These are phyloP conservation scores for Nothobranchius furzeri DNA, from an alignment of 2,113 vertebrate species.

Conservation along the genomic window DNA sequence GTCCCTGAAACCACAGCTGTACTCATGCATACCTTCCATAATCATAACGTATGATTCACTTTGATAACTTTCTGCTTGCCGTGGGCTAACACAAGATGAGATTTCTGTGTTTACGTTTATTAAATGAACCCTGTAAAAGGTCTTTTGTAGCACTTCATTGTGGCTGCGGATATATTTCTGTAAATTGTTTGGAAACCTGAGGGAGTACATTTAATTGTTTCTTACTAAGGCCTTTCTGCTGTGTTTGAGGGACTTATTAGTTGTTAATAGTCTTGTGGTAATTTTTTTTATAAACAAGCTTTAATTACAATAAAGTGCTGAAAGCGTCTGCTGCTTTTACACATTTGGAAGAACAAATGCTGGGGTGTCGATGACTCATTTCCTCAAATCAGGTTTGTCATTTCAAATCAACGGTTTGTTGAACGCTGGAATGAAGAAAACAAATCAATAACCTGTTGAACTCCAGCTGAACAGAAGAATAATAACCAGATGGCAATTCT, in stretches of 20 bases:
- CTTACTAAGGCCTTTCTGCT: conserved; percentile 27
- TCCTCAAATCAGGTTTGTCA: conserved; percentile 1
- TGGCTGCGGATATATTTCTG: conserved; percentile 26
- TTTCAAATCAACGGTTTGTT: conserved; percentile 17
- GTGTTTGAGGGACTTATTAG: conserved; percentile 33
- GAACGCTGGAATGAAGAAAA: conserved; percentile 9
- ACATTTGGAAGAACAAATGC: neutral
- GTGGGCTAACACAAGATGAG: conserved; percentile 1
- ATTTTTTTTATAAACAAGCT: conserved; percentile 37
- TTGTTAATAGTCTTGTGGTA: conserved; percentile 29
- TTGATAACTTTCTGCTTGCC: conserved; percentile 4
- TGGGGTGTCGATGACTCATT: conserved; percentile 4
- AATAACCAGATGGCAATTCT: conserved; percentile 1
- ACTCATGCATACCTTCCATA: neutral
- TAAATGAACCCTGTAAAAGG: neutral
- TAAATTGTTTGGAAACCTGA: conserved; percentile 26
- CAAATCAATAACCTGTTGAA: conserved; percentile 22
- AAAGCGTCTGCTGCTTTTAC: conserved; percentile 21
- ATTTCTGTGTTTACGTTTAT: conserved; percentile 6
- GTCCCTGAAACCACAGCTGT: neutral
- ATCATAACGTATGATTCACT: conserved; percentile 7
- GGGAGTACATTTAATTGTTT: conserved; percentile 43
- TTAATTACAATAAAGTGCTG: conserved; percentile 39
- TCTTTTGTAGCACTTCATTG: conserved; percentile 13
- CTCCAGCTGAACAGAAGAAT: neutral